Percentiles rank a stretch among this genome's conserved stretches.
Conservation (phyloP, 2,888 invertebrate genomes). For the Troides oblongomaculatus region DNA sequence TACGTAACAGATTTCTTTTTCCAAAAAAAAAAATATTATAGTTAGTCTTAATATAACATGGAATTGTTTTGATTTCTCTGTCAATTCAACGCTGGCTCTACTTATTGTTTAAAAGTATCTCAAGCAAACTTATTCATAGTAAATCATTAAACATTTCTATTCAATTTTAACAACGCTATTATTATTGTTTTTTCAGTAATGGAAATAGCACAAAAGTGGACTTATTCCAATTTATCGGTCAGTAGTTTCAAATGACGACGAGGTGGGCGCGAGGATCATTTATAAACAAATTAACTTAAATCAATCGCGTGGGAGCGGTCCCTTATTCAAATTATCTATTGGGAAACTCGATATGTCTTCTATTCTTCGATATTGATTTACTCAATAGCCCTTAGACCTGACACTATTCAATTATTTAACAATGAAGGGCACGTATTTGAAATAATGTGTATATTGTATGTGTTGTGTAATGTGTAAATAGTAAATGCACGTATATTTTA, state of each 20-base stretch:
- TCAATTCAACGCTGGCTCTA: no score
- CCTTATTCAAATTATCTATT: slow-evolving; percentile 18
- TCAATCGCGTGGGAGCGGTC: background rate
- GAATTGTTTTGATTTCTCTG: no score
- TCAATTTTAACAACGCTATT: background rate
- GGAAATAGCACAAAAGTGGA: background rate
- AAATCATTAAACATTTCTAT: background rate
- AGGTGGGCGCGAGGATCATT: slow-evolving; percentile 3
- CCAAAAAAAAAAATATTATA: no score
- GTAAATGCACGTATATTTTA: no score
- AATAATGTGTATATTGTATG: no score
- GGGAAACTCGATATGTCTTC: background rate
- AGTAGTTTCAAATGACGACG: background rate
- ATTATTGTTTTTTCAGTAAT: background rate
- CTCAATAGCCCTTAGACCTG: background rate
- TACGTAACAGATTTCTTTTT: no score
- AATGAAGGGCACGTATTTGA: background rate
- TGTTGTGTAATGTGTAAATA: no score
- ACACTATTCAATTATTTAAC: background rate
- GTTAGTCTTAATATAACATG: no score
- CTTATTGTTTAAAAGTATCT: no score
- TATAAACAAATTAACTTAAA: slow-evolving; percentile 11
- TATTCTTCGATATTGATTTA: slow-evolving; percentile 3
- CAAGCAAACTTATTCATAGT: no score
- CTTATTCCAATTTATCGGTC: slow-evolving; percentile 1